Conservation (phyloP, 2,113 vertebrate genomes). For the Nycticryphes semicollaris region DNA sequence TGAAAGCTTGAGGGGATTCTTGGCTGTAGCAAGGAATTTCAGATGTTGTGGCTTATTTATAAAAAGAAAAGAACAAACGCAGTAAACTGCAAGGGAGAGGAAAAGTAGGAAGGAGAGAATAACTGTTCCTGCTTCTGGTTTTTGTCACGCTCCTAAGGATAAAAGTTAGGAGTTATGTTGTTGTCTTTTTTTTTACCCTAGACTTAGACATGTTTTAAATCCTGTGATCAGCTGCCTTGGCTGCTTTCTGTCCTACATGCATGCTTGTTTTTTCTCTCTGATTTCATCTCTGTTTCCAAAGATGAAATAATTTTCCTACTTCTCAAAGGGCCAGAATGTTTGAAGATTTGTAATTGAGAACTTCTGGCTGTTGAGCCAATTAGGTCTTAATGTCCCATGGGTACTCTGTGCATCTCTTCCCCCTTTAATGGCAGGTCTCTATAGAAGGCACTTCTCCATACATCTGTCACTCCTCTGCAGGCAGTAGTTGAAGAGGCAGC, state of each 20-base stretch:
- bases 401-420: background rate
- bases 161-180: background rate
- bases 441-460: background rate
- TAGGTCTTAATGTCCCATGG: accelerated
- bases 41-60: background rate
- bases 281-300: background rate
- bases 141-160: background rate
- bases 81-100: background rate
- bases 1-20: background rate
- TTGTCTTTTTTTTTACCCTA: background rate
- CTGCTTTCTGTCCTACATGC: background rate
- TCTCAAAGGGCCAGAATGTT: background rate
- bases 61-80: background rate
- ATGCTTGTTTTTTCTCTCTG: background rate
- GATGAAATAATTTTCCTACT: background rate
- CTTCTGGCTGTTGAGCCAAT: background rate
- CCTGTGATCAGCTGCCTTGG: background rate
- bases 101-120: background rate
- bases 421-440: background rate
- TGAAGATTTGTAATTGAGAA: background rate
- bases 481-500: background rate
- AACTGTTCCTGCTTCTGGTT: background rate
- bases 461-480: background rate
- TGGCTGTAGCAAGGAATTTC: background rate
- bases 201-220: background rate